Conservation (phyloP, 2,797 vertebrate genomes). For the Enteromius anoplus region DNA sequence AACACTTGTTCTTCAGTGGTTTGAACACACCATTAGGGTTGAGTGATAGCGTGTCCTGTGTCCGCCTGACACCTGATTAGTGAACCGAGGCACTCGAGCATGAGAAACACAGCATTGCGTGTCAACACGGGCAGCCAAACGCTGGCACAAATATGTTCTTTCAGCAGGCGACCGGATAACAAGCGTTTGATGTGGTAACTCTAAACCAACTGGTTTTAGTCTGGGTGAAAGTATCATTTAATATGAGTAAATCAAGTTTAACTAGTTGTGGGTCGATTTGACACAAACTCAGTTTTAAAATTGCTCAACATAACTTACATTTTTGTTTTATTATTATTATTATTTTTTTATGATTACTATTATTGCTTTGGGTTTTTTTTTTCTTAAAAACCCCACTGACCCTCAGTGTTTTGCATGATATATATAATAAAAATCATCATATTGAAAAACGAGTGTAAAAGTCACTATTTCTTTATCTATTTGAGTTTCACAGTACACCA, state of each 20-base stretch:
- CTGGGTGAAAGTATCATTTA: background rate
- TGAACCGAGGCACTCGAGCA: background rate
- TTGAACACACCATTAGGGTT: background rate
- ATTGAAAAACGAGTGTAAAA: background rate
- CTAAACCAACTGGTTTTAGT: background rate
- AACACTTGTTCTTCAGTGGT: background rate
- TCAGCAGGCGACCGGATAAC: background rate
- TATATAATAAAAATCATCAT: background rate
- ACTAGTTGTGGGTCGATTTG: background rate
- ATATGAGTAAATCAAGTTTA: background rate
- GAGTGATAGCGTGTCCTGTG: too few relatives aligned
- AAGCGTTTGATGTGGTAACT: background rate
- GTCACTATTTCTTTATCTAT: too few relatives aligned
- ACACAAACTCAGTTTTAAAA: background rate
- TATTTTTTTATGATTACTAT: too few relatives aligned
- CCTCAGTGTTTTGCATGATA: background rate
- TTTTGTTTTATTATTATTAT: too few relatives aligned
- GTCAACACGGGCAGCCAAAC: background rate
- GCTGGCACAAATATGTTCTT: background rate
- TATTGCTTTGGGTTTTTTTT: too few relatives aligned
- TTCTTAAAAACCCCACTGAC: background rate
- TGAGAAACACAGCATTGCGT: background rate
- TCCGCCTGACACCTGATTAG: background rate
- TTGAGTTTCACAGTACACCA: background rate
- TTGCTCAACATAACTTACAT: background rate